Evolutionary conservation across 2,797 vertebrate species (phyloP).

Genomic region (Enteromius radiatus): DNA sequence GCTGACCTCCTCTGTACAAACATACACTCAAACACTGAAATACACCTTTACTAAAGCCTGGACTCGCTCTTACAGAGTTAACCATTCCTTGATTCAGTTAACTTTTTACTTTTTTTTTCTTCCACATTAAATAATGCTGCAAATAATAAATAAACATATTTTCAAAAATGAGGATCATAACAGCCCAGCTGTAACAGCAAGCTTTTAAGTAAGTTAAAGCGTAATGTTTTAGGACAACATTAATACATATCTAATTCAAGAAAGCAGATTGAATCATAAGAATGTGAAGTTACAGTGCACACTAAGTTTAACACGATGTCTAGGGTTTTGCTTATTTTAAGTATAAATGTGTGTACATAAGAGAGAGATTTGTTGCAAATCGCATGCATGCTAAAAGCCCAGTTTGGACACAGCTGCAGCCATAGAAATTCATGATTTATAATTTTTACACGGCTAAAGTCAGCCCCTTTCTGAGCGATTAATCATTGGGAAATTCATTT

Average conservation of each 20-base stretch:
- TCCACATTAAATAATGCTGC: background rate
- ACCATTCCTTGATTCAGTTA: background rate
- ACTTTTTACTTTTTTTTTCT: background rate
- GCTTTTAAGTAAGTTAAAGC: background rate
- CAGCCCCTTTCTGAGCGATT: slow-evolving; percentile 77
- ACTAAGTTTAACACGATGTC: background rate
- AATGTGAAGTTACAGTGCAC: background rate
- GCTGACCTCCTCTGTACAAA: slow-evolving; percentile 72
- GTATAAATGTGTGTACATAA: slow-evolving; percentile 63
- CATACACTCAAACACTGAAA: background rate
- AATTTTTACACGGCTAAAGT: slow-evolving; percentile 79
- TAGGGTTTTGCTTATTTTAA: background rate
- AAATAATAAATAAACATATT: background rate
- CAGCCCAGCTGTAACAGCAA: background rate
- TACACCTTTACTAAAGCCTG: slow-evolving; percentile 48
- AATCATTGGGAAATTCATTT: slow-evolving; percentile 83
- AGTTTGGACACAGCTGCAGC: slow-evolving; percentile 78
- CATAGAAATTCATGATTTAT: slow-evolving; percentile 78
- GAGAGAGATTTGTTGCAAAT: slow-evolving; percentile 71
- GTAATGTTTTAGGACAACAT: background rate
- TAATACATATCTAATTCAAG: background rate
- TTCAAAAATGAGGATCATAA: background rate
- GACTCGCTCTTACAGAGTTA: background rate
- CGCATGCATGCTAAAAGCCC: slow-evolving; percentile 74
- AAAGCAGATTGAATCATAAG: background rate